A percentile compares a stretch with the other conserved stretches of the same genome.
phyloP scores from a whole-genome alignment of 2,888 invertebrate genomes.

The Microchrysa polita region DNA sequence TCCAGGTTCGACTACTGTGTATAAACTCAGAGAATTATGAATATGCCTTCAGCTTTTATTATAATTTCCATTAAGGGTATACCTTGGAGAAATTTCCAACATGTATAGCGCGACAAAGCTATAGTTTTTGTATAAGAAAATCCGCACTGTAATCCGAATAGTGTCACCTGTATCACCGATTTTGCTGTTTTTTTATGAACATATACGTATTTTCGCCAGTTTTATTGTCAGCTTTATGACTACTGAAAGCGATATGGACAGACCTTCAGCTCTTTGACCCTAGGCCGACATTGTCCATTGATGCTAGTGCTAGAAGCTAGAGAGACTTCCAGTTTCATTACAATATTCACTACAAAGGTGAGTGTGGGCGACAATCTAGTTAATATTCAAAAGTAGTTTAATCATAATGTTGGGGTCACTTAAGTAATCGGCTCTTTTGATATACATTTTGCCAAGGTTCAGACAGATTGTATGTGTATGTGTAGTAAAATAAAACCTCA shows the following conservation, averaged over 20 bases:
- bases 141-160: no score
- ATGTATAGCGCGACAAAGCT: no score
- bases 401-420: not conserved
- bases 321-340: not conserved
- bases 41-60: no score
- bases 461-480: no score
- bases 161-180: not conserved
- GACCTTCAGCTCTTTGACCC: conserved; percentile 4
- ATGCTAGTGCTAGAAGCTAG: not conserved
- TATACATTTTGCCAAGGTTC: no score
- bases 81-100: no score
- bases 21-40: no score
- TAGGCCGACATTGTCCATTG: conserved; percentile 6
- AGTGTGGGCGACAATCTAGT: conserved; percentile 12
- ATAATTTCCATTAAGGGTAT: no score
- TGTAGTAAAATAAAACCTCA: no score
- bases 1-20: no score
- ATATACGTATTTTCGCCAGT: conserved; percentile 1
- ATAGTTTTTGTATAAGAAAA: no score
- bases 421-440: conserved; percentile 13
- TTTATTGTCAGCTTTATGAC: conserved; percentile 26
- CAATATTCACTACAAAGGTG: not conserved
- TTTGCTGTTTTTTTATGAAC: not conserved
- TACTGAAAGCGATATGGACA: not conserved
- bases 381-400: conserved; percentile 10